phyloP scores from a whole-genome alignment of 2,113 vertebrate genomes.

The Rhodinocichla rosea region DNA sequence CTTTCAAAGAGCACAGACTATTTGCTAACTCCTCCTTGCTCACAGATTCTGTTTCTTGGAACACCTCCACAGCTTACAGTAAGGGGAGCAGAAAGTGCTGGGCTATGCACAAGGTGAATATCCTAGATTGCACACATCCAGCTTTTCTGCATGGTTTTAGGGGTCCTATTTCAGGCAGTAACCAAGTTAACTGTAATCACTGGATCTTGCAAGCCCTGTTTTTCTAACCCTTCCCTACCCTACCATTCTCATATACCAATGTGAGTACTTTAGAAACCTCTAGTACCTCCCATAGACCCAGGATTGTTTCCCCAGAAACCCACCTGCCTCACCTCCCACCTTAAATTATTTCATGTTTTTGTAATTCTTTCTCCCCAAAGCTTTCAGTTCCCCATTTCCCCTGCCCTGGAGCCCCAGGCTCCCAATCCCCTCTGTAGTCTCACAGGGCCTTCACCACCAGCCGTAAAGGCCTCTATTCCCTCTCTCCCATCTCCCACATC shows the following conservation, averaged over 20 bases:
- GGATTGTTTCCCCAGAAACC: background rate
- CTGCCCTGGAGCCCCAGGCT: background rate
- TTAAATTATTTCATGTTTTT: background rate
- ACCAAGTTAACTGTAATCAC: background rate
- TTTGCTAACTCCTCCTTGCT: background rate
- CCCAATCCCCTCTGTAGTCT: background rate
- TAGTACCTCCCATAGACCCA: background rate
- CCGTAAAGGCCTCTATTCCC: fast-evolving
- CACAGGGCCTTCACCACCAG: background rate
- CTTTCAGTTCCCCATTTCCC: background rate
- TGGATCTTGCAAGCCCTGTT: background rate
- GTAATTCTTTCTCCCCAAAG: background rate
- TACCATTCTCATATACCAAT: background rate
- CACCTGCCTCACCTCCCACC: background rate
- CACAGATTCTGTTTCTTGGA: background rate
- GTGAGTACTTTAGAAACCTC: background rate
- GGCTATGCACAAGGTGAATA: background rate
- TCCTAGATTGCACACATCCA: background rate
- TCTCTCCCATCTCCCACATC: background rate
- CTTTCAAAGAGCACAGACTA: background rate
- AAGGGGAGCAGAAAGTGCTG: background rate
- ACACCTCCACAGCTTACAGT: background rate
- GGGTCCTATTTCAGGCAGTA: background rate
- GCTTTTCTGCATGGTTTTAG: background rate
- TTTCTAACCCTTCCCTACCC: background rate